These are phyloP conservation scores for Stenodema calcarata DNA, from an alignment of 2,888 invertebrate genomes.

Conservation along the genomic window DNA sequence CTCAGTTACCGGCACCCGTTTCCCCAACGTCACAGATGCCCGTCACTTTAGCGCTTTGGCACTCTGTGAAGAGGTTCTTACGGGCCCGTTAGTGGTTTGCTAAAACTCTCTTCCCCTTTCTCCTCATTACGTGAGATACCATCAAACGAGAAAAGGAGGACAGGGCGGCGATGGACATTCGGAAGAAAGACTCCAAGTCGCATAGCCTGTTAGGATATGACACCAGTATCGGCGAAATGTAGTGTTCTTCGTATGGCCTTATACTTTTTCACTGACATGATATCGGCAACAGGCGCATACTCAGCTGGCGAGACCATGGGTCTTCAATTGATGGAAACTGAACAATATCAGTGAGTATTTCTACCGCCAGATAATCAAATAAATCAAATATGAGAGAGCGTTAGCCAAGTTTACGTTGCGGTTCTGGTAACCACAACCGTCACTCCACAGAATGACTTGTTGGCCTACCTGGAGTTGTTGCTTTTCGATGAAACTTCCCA, in stretches of 20 bases:
- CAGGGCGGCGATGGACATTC: not conserved
- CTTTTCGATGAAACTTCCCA: slow-evolving; percentile 2
- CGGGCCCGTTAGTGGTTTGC: not conserved
- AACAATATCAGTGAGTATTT: too few relatives aligned
- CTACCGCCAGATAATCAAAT: too few relatives aligned
- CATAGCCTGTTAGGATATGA: too few relatives aligned
- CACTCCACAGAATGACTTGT: slow-evolving; percentile 56
- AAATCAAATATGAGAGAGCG: slow-evolving; percentile 55
- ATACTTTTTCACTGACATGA: not conserved
- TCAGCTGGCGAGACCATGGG: too few relatives aligned
- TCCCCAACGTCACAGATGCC: too few relatives aligned
- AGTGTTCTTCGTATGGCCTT: not conserved
- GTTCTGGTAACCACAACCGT: slow-evolving; percentile 27
- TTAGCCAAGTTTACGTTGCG: slow-evolving; percentile 54
- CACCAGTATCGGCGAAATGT: not conserved
- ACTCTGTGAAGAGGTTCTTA: too few relatives aligned
- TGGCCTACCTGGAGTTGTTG: not conserved
- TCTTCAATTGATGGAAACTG: too few relatives aligned
- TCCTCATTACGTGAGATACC: not conserved
- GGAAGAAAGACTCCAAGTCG: not conserved
- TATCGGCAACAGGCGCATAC: not conserved
- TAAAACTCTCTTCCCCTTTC: not conserved
- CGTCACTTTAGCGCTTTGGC: too few relatives aligned
- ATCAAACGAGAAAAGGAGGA: not conserved
- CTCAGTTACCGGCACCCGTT: too few relatives aligned